Percentiles rank a stretch among this genome's conserved stretches.
Conservation (phyloP, 2,113 vertebrate species). For the Cynoglossus semilaevis region DNA sequence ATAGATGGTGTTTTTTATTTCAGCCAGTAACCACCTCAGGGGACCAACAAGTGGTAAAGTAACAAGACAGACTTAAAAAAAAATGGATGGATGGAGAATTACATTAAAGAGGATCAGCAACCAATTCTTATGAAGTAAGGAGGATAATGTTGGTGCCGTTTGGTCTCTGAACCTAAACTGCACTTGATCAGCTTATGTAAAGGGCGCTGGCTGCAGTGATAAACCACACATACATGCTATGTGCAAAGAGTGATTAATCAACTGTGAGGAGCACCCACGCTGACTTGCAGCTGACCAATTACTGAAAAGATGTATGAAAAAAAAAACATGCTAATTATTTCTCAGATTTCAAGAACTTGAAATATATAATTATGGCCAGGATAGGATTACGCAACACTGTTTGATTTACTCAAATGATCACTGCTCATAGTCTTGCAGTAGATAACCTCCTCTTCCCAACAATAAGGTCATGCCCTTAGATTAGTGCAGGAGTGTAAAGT, state of each 20-base stretch:
- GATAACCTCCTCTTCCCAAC: too few relatives aligned
- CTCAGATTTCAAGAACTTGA: background rate
- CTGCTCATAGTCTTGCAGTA: too few relatives aligned
- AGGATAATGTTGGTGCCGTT: slow-evolving; percentile 1
- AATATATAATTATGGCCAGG: background rate
- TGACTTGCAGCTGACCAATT: slow-evolving; percentile 4
- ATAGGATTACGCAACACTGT: background rate
- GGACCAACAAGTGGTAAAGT: background rate
- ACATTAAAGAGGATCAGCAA: background rate
- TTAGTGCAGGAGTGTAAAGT: background rate
- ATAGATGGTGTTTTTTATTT: background rate
- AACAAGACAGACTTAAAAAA: background rate
- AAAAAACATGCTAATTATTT: background rate
- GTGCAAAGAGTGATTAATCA: slow-evolving; percentile 11
- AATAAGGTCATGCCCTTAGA: background rate
- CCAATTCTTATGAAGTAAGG: background rate
- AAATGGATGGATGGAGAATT: background rate
- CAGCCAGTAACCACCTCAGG: background rate
- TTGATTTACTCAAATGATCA: background rate
- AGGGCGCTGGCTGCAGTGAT: background rate
- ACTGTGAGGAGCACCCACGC: background rate
- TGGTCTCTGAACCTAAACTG: background rate
- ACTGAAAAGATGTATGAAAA: background rate
- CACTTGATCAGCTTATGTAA: slow-evolving; percentile 13
- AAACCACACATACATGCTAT: slow-evolving; percentile 15